A percentile compares a stretch with the other conserved stretches of the same genome.
Evolutionary conservation across 2,797 vertebrate species (phyloP).

Genomic region (Pantherophis alleghaniensis): DNA sequence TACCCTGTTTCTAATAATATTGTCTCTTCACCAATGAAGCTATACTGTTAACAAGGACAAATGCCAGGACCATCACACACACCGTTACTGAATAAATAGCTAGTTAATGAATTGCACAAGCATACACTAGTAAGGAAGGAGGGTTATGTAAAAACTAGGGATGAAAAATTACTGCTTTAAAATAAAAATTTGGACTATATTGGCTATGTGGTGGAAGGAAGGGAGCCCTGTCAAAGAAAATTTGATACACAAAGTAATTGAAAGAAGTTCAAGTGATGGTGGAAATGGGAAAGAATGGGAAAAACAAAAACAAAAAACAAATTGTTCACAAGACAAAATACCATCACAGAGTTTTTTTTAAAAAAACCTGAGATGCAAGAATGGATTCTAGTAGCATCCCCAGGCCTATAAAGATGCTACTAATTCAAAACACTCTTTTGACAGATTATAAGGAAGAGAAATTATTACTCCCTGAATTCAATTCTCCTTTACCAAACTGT

Average conservation of each 20-base stretch:
- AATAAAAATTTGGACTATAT: neutral
- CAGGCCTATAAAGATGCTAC: neutral
- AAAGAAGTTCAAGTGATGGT: neutral
- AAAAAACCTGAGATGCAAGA: neutral
- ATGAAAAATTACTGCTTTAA: neutral
- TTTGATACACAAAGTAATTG: neutral
- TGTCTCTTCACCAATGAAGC: neutral
- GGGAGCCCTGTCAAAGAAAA: neutral
- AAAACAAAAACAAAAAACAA: neutral
- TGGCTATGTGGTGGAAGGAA: neutral
- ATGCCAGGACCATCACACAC: neutral
- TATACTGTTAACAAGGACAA: neutral
- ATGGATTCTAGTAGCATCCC: neutral
- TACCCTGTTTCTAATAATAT: neutral
- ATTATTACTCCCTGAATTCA: neutral
- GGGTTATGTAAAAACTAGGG: neutral
- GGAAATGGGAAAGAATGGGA: neutral
- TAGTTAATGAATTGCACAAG: neutral
- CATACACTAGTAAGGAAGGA: neutral
- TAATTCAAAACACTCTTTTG: neutral
- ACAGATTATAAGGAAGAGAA: neutral
- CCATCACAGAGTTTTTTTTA: neutral
- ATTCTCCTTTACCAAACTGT: neutral
- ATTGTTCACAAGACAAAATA: neutral
- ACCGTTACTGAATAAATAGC: neutral